Percentiles rank a stretch among this genome's conserved stretches.
These are phyloP conservation scores for Cyclophora punctaria DNA, from an alignment of 2,888 invertebrate species.

Conservation along the genomic window DNA sequence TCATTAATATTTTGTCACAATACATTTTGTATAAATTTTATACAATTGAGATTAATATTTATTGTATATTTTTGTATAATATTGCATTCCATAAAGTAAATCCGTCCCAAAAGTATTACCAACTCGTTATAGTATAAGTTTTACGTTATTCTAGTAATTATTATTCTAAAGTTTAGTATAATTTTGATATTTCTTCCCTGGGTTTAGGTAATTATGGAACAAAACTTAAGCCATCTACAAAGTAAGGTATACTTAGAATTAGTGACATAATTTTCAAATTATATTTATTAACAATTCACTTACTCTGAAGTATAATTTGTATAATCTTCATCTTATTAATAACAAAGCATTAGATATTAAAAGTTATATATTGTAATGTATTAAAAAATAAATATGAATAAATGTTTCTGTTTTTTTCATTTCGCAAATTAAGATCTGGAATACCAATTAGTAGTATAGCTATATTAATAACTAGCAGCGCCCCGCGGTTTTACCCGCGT, in stretches of 20 bases:
- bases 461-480: too few relatives aligned
- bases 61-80: constrained; percentile 9
- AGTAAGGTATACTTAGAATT: constrained; percentile 18
- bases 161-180: too few relatives aligned
- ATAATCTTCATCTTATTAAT: constrained; percentile 21
- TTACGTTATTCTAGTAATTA: too few relatives aligned
- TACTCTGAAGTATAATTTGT: constrained; percentile 12
- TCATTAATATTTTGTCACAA: constrained; percentile 34
- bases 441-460: too few relatives aligned
- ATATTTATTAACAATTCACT: constrained; percentile 21
- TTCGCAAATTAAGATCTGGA: neutral
- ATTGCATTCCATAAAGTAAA: constrained; percentile 31
- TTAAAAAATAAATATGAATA: constrained; percentile 40
- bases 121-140: constrained; percentile 30
- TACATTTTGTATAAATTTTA: constrained; percentile 20
- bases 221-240: constrained; percentile 32
- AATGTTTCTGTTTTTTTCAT: constrained; percentile 18
- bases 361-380: constrained; percentile 62
- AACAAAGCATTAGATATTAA: constrained; percentile 44
- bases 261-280: constrained; percentile 1
- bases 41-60: constrained; percentile 22
- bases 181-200: neutral
- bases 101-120: constrained; percentile 67
- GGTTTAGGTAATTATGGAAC: constrained; percentile 22
- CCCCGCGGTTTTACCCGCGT: too few relatives aligned